These are phyloP conservation scores for Hemicentrotus pulcherrimus DNA, from an alignment of 35 echinoderm and acorn worm species.

Conservation along the genomic window DNA sequence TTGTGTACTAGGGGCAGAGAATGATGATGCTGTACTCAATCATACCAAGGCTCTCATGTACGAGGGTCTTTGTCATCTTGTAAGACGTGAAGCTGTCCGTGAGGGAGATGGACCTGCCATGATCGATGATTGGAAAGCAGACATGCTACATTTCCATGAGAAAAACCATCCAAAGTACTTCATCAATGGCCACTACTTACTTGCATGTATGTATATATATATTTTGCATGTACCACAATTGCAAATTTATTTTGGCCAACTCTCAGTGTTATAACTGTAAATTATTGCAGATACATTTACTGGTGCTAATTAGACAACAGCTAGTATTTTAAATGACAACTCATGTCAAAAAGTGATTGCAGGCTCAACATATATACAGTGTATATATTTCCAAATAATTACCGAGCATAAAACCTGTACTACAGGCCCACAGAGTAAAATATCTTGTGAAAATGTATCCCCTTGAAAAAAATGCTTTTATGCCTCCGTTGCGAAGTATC, in stretches of 20 bases:
- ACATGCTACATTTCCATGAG: conserved; percentile 30
- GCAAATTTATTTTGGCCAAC: neutral
- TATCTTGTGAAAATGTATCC: neutral
- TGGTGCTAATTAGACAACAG: neutral
- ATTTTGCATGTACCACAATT: neutral
- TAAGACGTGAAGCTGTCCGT: conserved; percentile 21
- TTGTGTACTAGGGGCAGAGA: conserved; percentile 35
- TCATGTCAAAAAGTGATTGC: neutral
- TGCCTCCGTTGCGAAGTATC: too few relatives aligned
- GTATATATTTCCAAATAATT: neutral
- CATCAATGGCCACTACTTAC: neutral
- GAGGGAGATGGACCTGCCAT: conserved; percentile 47
- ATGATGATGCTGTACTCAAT: conserved; percentile 47
- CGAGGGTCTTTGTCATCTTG: conserved; percentile 50
- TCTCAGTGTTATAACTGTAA: neutral
- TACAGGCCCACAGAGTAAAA: neutral
- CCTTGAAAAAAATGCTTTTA: too few relatives aligned
- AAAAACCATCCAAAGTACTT: conserved; percentile 25
- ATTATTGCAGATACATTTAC: neutral
- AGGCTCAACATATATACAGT: neutral
- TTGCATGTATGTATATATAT: neutral
- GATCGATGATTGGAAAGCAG: conserved; percentile 36
- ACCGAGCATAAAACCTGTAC: neutral
- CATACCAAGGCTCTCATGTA: conserved; percentile 42
- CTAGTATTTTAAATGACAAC: neutral